phyloP scores from a whole-genome alignment of 2,113 vertebrate species.

The Tragelaphus buxtoni region DNA sequence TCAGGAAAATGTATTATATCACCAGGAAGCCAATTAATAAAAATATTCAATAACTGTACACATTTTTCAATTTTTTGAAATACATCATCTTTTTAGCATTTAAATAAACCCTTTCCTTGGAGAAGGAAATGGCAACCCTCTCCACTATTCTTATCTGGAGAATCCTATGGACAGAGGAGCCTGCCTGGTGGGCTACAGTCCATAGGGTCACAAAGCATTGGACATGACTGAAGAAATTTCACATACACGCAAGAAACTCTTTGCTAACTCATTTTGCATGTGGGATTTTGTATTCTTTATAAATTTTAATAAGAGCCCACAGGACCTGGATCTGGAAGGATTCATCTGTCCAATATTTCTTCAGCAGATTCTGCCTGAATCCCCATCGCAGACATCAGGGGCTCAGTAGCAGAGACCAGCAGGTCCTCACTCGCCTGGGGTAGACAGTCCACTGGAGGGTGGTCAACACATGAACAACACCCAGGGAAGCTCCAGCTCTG shows the following conservation, averaged over 20 bases:
- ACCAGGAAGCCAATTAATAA: background rate
- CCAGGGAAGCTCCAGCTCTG: rapidly evolving
- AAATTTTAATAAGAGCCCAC: background rate
- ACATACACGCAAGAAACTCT: background rate
- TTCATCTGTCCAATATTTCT: rapidly evolving
- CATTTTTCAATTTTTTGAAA: background rate
- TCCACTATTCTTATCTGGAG: background rate
- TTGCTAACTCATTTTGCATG: background rate
- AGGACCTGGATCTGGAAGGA: background rate
- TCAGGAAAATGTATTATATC: no score
- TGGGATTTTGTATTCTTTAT: background rate
- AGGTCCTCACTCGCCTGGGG: rapidly evolving
- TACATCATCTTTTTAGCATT: background rate
- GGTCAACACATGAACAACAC: rapidly evolving
- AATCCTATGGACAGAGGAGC: background rate
- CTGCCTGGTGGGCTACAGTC: background rate
- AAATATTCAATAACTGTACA: background rate
- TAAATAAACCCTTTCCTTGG: background rate
- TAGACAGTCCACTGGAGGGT: rapidly evolving
- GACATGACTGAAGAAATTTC: background rate
- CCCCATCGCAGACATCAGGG: rapidly evolving
- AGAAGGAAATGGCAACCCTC: background rate
- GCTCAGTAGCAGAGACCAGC: rapidly evolving
- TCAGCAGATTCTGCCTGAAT: rapidly evolving
- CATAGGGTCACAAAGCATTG: background rate